Base-by-base conservation (phyloP, 2,797 vertebrate species). In the Hybognathus amarus region DNA sequence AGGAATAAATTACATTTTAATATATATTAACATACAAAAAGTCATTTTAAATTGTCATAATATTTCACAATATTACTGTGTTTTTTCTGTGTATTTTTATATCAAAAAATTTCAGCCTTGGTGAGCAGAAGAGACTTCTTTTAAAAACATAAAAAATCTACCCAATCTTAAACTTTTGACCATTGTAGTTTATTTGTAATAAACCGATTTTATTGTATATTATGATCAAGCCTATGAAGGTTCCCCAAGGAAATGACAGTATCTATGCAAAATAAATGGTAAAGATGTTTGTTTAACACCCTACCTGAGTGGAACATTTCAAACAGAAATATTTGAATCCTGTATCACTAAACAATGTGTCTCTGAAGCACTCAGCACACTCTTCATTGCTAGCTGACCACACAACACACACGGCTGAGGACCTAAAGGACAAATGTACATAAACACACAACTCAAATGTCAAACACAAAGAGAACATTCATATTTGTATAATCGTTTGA, bases 291-390 rank as follows among this genome's bases (percentile, higher is more conserved):
- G 22, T 50, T 30, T 40, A 47, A 59, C 7, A 50, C 20, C 59
- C 18, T 30, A 96, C 97, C 96, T 96, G 94, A 85, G 24, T 11
- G 59, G 93, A 95, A 88, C 97, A 98, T 4, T 45, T 91, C 9
- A 8, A 15, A 85, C 97, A 98, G 90, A 96, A 98, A 78, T 96
- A 90, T 90, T 97, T 97, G 87, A 96, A 93, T 80, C 96, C 96
- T 0, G 90, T 92, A 7, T 88, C 90, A 8, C 94, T 93, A 0
- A 97, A 97, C 8, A 93, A 83, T 0, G 92, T 52, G 84, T 97
- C 96, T 67, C 88, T 92, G 61, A 97, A 97, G 91, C 97, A 98
- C 0, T 94, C 93, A 0, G 36, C 12, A 73, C 97, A 98, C 83
- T 97, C 96, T 20, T 90, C 18, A 12, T 75, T 1, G 97, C 97